Percentiles rank a stretch among this genome's conserved stretches.
Evolutionary conservation across 1,140 invertebrate species (phyloP).

Genomic region (Contarinia nasturtii): DNA sequence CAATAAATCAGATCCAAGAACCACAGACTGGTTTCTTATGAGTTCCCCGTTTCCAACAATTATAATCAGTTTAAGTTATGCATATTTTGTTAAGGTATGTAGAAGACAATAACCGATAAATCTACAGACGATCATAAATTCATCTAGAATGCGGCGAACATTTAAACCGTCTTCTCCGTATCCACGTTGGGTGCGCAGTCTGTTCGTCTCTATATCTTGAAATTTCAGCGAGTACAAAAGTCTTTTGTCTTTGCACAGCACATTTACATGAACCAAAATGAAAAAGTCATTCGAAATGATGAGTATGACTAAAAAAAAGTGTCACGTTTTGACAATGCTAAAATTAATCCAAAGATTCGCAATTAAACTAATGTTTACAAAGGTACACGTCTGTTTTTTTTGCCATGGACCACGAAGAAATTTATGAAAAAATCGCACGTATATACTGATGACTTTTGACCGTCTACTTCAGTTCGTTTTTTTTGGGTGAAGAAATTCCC

Average conservation of each 20-base stretch:
- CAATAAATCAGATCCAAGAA: slow-evolving; percentile 59
- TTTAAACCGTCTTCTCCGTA: neutral
- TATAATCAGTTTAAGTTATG: slow-evolving; percentile 52
- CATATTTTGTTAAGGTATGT: slow-evolving; percentile 52
- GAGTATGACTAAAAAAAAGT: no score
- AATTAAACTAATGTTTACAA: no score
- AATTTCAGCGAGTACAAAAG: neutral
- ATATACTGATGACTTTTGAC: no score
- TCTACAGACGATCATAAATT: neutral
- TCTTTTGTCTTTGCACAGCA: neutral
- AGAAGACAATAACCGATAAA: neutral
- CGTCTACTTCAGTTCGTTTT: no score
- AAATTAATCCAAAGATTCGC: no score
- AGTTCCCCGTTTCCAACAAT: slow-evolving; percentile 62
- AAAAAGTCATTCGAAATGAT: no score
- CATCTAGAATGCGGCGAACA: neutral
- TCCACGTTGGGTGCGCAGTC: neutral
- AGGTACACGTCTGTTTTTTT: no score
- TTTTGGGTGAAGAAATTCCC: no score
- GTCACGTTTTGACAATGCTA: no score
- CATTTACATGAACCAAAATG: neutral
- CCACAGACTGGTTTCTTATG: slow-evolving; percentile 70
- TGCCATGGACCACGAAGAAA: no score
- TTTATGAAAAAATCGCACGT: no score
- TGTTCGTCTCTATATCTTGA: neutral